phyloP scores from a whole-genome alignment of 2,888 invertebrate genomes.

The Ashinkailepas kermadecensis region DNA sequence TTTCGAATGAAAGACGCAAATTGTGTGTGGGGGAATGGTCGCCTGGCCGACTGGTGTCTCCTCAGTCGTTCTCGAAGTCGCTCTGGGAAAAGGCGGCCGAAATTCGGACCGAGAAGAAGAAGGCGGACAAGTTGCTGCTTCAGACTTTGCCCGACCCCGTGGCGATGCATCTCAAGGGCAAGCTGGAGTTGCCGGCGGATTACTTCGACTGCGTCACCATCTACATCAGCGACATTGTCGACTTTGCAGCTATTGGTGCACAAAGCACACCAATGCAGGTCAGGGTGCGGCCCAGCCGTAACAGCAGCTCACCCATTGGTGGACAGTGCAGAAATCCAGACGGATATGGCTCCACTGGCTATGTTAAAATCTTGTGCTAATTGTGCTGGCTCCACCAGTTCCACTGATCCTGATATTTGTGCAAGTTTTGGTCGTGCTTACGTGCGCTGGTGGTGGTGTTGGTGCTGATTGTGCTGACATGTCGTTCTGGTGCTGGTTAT shows the following conservation, averaged over 20 bases:
- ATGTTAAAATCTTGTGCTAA: too few species aligned
- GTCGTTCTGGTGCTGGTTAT: too few species aligned
- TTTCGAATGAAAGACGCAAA: too few species aligned
- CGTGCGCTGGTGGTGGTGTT: background rate
- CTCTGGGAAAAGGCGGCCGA: slow-evolving; percentile 72
- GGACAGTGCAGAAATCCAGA: too few species aligned
- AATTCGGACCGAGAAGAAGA: slow-evolving; percentile 69
- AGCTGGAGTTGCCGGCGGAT: slow-evolving; percentile 25
- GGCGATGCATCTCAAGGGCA: slow-evolving; percentile 65
- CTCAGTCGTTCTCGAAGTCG: slow-evolving; percentile 72
- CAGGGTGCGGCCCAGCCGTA: background rate
- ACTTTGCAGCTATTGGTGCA: background rate
- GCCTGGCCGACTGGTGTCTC: too few species aligned
- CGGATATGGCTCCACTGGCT: too few species aligned
- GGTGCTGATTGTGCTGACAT: background rate
- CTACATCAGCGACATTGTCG: background rate
- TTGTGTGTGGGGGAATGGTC: too few species aligned
- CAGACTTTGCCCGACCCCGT: slow-evolving; percentile 82
- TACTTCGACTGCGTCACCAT: background rate
- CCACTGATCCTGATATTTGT: too few species aligned
- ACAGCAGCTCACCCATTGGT: too few species aligned
- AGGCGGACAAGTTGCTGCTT: slow-evolving; percentile 74
- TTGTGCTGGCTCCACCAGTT: too few species aligned
- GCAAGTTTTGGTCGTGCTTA: too few species aligned
- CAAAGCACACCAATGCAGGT: background rate